Conservation (phyloP, 2,888 invertebrate genomes). For the Ormyrus pomaceus region DNA sequence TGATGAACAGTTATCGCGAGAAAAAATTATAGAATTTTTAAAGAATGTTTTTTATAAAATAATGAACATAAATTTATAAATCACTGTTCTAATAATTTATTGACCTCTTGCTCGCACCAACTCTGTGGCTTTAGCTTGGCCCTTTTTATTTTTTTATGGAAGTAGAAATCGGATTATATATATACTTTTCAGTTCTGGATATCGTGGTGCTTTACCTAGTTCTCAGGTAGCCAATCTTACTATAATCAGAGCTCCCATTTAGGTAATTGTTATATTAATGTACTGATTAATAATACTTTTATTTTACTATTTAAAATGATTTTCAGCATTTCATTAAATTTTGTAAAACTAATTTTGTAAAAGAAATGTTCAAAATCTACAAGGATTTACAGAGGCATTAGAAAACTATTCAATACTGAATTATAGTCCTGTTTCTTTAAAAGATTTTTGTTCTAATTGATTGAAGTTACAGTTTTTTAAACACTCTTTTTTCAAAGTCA, state of each 20-base stretch:
- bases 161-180: conserved; percentile 42
- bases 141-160: conserved; percentile 25
- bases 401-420: too few relatives aligned
- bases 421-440: too few relatives aligned
- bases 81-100: not conserved
- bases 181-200: conserved; percentile 71
- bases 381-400: too few relatives aligned
- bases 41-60: too few relatives aligned
- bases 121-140: conserved; percentile 7
- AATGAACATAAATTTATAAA: too few relatives aligned
- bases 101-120: conserved; percentile 28
- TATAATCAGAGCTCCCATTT: conserved; percentile 56
- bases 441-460: too few relatives aligned
- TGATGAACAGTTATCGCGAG: too few relatives aligned
- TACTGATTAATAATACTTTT: conserved; percentile 12
- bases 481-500: too few relatives aligned
- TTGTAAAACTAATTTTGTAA: not conserved
- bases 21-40: too few relatives aligned
- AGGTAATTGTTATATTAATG: conserved; percentile 60
- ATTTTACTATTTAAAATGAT: not conserved
- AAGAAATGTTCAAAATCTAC: not conserved
- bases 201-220: conserved; percentile 72
- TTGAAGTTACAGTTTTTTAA: too few relatives aligned
- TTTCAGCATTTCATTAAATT: not conserved
- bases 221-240: conserved; percentile 67